Conservation (phyloP, 1,140 invertebrate species). For the Oscheius sp. region DNA sequence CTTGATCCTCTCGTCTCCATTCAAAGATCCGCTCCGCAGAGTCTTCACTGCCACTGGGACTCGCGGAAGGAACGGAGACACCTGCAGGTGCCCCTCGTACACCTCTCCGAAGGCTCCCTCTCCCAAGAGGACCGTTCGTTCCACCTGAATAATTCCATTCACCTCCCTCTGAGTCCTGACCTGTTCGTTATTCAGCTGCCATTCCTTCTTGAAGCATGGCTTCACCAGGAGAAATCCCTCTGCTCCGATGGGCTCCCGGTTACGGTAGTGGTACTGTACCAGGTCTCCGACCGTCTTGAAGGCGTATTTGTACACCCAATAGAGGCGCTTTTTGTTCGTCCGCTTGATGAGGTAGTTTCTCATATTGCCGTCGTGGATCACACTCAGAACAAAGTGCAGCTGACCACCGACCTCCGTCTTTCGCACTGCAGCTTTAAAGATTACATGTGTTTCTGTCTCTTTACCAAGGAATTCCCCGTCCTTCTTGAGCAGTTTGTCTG, state of each 20-base stretch:
- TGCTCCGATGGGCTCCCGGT: background rate
- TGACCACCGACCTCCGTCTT: slow-evolving; percentile 1
- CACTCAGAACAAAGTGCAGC: background rate
- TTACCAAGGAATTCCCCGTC: slow-evolving; percentile 27
- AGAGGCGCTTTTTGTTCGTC: slow-evolving; percentile 6
- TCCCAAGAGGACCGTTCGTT: slow-evolving; percentile 8
- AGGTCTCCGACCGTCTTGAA: slow-evolving; percentile 29
- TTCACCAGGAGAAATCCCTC: slow-evolving; percentile 1
- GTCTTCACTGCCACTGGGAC: slow-evolving; percentile 21
- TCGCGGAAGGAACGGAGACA: background rate
- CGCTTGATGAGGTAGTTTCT: slow-evolving; percentile 5
- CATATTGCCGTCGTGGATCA: background rate
- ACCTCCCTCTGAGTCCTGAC: no score
- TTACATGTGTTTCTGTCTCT: no score
- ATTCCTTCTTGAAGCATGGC: slow-evolving; percentile 14
- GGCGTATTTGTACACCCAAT: background rate
- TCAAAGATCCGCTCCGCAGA: background rate
- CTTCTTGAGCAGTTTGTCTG: slow-evolving; percentile 5
- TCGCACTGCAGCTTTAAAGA: background rate
- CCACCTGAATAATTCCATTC: no score
- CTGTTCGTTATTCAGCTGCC: slow-evolving; percentile 38
- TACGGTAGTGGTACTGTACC: slow-evolving; percentile 20
- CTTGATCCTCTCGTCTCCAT: slow-evolving; percentile 6
- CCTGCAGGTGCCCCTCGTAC: slow-evolving; percentile 9
- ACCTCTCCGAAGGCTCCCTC: slow-evolving; percentile 33